phyloP scores from a whole-genome alignment of 2,797 vertebrate species.

The Sebastes alutus region DNA sequence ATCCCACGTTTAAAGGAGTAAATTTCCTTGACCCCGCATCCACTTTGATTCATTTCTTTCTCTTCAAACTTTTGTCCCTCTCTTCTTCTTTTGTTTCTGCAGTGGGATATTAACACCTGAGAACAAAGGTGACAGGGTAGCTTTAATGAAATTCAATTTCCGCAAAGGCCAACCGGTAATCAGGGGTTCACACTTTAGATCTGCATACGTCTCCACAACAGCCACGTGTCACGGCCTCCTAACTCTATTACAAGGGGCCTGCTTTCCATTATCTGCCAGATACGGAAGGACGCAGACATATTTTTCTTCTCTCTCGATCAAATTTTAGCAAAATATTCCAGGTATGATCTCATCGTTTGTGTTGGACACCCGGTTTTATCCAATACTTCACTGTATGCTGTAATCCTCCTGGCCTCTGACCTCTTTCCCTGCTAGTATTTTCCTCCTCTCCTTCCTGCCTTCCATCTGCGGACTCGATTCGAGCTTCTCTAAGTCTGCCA shows the following conservation, averaged over 20 bases:
- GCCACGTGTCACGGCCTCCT: slow-evolving; percentile 28
- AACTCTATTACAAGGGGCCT: background rate
- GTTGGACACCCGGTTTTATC: slow-evolving; percentile 44
- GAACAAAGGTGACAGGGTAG: background rate
- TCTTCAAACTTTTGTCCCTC: background rate
- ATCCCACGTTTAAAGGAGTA: slow-evolving; percentile 9
- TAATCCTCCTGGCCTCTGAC: slow-evolving; percentile 50
- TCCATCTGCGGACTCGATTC: slow-evolving; percentile 17
- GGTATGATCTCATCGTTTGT: slow-evolving; percentile 59
- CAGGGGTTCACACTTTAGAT: slow-evolving; percentile 26
- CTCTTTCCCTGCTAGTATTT: slow-evolving; percentile 30
- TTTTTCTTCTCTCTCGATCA: slow-evolving; percentile 10
- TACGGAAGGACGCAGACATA: slow-evolving; percentile 1
- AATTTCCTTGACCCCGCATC: background rate
- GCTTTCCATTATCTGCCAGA: slow-evolving; percentile 32
- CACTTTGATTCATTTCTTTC: background rate
- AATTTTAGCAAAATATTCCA: slow-evolving; percentile 33
- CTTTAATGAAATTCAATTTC: background rate
- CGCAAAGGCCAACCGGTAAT: background rate
- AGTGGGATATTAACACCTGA: background rate
- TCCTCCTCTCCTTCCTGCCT: slow-evolving; percentile 3
- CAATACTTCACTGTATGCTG: slow-evolving; percentile 17
- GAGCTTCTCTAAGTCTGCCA: slow-evolving; percentile 1
- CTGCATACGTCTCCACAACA: background rate
- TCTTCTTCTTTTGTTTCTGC: slow-evolving; percentile 1